Percentiles rank a stretch among this genome's conserved stretches.
These are phyloP conservation scores for Flexamia atlantica DNA, from an alignment of 2,888 invertebrate genomes.

Conservation along the genomic window DNA sequence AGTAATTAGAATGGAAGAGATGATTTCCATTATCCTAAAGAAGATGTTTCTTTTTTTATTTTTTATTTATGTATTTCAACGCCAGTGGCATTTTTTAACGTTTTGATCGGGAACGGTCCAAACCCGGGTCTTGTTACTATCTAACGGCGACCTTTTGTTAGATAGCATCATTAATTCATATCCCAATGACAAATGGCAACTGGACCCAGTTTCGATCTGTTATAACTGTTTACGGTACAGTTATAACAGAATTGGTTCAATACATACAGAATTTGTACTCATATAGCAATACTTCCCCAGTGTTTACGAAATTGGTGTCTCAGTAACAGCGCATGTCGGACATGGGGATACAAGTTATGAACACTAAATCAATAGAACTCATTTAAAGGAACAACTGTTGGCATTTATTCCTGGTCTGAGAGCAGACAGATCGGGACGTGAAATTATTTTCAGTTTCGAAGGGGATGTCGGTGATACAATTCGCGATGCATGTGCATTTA, in stretches of 20 bases:
- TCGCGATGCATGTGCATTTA: neutral
- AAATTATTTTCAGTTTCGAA: neutral
- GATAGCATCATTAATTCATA: too few species aligned
- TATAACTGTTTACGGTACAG: neutral
- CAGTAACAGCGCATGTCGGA: neutral
- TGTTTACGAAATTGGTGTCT: conserved; percentile 3
- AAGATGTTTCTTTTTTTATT: too few species aligned
- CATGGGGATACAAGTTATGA: neutral
- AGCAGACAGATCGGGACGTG: conserved; percentile 8
- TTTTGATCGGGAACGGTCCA: too few species aligned
- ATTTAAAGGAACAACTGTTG: neutral
- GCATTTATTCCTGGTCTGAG: neutral
- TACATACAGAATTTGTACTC: conserved; percentile 1
- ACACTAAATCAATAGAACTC: neutral
- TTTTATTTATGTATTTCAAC: too few species aligned
- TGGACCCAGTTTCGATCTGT: too few species aligned
- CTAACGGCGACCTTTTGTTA: too few species aligned
- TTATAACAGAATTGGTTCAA: conserved; percentile 1
- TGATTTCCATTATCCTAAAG: too few species aligned
- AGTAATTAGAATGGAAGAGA: too few species aligned
- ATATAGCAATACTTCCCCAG: neutral
- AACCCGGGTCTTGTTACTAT: too few species aligned
- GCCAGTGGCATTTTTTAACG: too few species aligned
- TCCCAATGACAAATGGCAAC: too few species aligned
- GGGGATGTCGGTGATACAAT: neutral